phyloP scores from a whole-genome alignment of 2,888 invertebrate genomes.

The Phengaris arion region DNA sequence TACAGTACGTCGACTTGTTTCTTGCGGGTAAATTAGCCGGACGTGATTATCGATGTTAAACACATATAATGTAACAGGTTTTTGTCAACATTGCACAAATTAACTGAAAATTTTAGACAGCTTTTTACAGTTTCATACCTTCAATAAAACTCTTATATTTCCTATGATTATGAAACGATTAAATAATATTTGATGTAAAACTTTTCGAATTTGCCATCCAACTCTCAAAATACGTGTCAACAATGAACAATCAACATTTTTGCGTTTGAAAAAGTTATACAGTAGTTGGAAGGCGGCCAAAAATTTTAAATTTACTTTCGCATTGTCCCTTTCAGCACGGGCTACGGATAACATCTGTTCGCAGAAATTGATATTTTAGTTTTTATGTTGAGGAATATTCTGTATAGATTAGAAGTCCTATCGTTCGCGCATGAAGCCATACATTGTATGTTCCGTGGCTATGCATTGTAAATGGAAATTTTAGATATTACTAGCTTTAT shows the following conservation, averaged over 20 bases:
- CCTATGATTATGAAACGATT: neutral
- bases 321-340: conserved; percentile 22
- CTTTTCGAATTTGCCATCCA: neutral
- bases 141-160: neutral
- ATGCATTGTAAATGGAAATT: neutral
- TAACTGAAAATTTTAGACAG: no score
- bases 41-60: neutral
- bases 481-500: neutral
- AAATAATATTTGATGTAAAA: neutral
- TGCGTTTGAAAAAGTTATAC: conserved; percentile 21
- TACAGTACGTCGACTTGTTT: neutral
- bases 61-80: no score
- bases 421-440: neutral
- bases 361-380: conserved; percentile 20
- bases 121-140: neutral
- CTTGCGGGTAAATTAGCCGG: neutral
- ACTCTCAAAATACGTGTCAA: conserved; percentile 22
- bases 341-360: conserved; percentile 24
- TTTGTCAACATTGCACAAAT: neutral
- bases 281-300: conserved; percentile 15
- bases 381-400: neutral
- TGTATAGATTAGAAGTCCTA: conserved; percentile 6
- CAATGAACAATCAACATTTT: conserved; percentile 23
- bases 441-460: neutral
- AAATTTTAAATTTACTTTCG: conserved; percentile 22